Base-by-base conservation (phyloP, 2,888 invertebrate genomes). In the Leucozona laternaria region DNA sequence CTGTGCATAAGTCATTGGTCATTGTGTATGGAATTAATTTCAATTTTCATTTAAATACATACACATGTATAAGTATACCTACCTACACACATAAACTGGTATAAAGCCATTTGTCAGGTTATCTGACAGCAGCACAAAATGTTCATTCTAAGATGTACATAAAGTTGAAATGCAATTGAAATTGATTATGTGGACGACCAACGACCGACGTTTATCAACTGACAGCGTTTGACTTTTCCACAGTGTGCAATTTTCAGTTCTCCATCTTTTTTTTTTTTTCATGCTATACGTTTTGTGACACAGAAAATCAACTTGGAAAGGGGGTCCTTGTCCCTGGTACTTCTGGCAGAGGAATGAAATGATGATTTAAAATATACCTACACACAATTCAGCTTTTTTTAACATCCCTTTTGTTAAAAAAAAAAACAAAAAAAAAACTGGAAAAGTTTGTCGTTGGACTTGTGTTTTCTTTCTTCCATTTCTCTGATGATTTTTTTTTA, bases 161-260 rank as follows among this genome's bases (percentile, higher is more conserved):
- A 37, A 37, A 76, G 8, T 31, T 6, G 28, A 53, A 60, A 62
- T 76, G 55, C 62, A 76, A 76, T 76, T 70, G 43, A 62, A 80
- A 76, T 75, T 64, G 70, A 81, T 81, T 76, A 37, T 66, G 31
- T 48, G 20, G 28, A 64, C 25, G 20, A 20, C 15, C 13, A 20
- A 64, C 64, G 43, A 45, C 50, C 50, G 22, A 17, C 31, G n/a
- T 28, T 75, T 40, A 57, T 17, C 20, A 10, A 34, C 55, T 76
- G 64, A 53, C 64, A 64, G 13, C 40, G 57, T 76, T 48, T 31
- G 45, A 31, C 15, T 53, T 62, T 57, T 45, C 17, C 6, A 37
- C 8, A 22, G 0, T 15, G 40, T 55, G 53, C 66, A 60, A 53
- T 43, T 70, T 60, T 45, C 15, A 57, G 17, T 68, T 58, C 43